Evolutionary conservation across 2,113 vertebrate genomes (phyloP).

Genomic region (Acanthisitta chloris): DNA sequence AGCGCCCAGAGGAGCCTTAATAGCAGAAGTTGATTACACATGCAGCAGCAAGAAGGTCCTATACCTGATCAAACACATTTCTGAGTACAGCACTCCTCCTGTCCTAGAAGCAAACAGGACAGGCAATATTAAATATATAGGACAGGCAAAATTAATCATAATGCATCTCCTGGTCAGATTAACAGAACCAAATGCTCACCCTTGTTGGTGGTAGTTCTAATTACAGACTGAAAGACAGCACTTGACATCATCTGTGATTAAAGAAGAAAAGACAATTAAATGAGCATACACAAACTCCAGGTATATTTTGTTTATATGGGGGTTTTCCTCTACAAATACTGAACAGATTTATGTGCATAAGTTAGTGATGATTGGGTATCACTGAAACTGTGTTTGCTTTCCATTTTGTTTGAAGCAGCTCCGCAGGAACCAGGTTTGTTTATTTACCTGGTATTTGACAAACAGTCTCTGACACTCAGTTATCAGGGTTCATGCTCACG

Average conservation of each 20-base stretch:
- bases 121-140: too few relatives aligned
- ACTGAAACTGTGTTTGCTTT: slow-evolving; percentile 2
- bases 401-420: neutral
- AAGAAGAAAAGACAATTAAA: neutral
- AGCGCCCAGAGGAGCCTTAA: slow-evolving; percentile 17
- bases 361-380: neutral
- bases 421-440: neutral
- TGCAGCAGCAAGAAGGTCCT: neutral
- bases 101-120: neutral
- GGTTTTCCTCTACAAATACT: neutral
- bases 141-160: neutral
- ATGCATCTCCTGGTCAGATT: neutral
- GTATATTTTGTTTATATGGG: neutral
- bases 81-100: neutral
- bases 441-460: slow-evolving; percentile 8
- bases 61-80: neutral
- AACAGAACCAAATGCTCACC: neutral
- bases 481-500: neutral
- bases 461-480: neutral
- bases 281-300: neutral
- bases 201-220: neutral
- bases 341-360: neutral
- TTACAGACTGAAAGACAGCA: neutral
- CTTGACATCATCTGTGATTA: neutral
- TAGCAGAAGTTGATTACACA: slow-evolving; percentile 22